These are phyloP conservation scores for Asarcornis scutulata DNA, from an alignment of 2,113 vertebrate genomes.

Conservation along the genomic window DNA sequence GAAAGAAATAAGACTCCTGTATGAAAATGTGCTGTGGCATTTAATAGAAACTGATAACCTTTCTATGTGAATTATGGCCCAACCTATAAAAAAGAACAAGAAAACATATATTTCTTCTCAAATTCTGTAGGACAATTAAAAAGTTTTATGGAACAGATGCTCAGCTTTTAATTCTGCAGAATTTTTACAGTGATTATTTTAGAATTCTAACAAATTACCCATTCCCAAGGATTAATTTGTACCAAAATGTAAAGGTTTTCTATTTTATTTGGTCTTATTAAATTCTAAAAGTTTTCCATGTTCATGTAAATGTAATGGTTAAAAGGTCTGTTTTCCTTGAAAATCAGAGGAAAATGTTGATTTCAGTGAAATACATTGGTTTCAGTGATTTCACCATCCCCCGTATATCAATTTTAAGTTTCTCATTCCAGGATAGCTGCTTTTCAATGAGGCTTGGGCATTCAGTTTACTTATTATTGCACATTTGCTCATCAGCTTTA, in stretches of 20 bases:
- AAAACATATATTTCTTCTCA: not conserved
- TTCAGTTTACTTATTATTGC: not conserved
- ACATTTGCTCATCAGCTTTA: not conserved
- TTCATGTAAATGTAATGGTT: not conserved
- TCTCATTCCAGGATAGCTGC: not conserved
- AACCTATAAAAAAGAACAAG: not conserved
- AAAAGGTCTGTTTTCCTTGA: not conserved
- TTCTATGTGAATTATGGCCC: not conserved
- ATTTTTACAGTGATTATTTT: not conserved
- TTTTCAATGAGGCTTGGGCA: not conserved
- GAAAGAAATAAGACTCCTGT: constrained; percentile 21
- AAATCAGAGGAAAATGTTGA: not conserved
- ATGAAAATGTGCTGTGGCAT: not conserved
- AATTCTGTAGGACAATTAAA: not conserved
- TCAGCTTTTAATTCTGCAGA: not conserved
- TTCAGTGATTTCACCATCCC: not conserved
- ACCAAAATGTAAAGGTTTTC: not conserved
- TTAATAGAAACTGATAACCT: constrained; percentile 11
- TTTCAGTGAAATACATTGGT: not conserved
- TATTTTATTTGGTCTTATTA: not conserved
- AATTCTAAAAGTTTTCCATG: not conserved
- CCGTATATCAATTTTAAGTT: not conserved
- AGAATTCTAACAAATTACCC: not conserved
- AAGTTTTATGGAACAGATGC: not conserved
- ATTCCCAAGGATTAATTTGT: not conserved